Evolutionary conservation across 1,140 invertebrate genomes (phyloP).

Genomic region (Solen grandis): DNA sequence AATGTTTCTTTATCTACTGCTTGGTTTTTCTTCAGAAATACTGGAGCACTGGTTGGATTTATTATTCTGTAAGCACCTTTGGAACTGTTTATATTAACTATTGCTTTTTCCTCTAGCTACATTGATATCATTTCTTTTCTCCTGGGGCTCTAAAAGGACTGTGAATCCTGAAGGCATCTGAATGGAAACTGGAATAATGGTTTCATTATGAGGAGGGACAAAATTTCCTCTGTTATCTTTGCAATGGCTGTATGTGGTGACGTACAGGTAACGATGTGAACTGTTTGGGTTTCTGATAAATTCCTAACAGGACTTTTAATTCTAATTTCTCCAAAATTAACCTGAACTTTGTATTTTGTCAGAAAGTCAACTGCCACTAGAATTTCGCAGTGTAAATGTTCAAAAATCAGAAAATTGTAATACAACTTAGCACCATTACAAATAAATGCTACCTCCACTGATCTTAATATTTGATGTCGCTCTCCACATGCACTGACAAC

Average conservation of each 20-base stretch:
- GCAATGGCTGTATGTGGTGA: neutral
- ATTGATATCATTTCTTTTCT: neutral
- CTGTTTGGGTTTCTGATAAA: neutral
- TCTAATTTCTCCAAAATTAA: neutral
- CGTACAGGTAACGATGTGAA: neutral
- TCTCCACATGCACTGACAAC: no score
- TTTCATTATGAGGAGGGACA: slow-evolving; percentile 14
- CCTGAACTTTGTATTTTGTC: neutral
- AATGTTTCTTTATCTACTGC: neutral
- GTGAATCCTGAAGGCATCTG: neutral
- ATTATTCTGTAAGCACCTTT: slow-evolving; percentile 8
- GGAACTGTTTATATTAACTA: neutral
- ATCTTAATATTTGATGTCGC: neutral
- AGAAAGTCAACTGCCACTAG: slow-evolving; percentile 7
- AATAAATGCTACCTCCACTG: neutral
- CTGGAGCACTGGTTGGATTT: slow-evolving; percentile 9
- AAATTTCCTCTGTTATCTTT: neutral
- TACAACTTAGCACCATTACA: neutral
- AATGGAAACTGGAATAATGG: neutral
- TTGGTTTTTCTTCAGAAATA: slow-evolving; percentile 1
- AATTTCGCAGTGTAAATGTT: neutral
- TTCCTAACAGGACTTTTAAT: neutral
- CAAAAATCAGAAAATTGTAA: slow-evolving; percentile 8
- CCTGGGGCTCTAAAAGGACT: slow-evolving; percentile 5
- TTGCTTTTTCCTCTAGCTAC: neutral